Evolutionary conservation across 2,888 invertebrate genomes (phyloP), one percentile per base, ranked within the genome.

Genomic region (Ramazzottius varieornatus): DNA sequence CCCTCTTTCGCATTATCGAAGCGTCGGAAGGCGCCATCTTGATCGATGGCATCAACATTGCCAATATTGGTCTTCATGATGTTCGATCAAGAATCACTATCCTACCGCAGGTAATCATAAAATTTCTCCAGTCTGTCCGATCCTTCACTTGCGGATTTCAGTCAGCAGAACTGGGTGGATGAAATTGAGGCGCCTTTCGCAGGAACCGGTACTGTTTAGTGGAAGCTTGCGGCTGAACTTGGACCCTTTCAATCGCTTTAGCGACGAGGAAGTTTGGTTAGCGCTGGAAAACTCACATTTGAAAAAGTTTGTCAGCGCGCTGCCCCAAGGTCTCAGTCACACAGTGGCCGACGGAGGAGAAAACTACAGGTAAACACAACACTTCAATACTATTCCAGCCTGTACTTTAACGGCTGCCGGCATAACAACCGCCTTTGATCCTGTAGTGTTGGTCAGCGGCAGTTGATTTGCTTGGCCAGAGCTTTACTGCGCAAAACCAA

Each of bases 191-290:
- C 13, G 13, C 20, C 29, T 24, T 29, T 4, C 24, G 4, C 24
- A 94, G 80, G 94, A 94, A 79, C 93, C 93, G 0, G 88, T 93
- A 63, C 80, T 94, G 67, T 94, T 94, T 79, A 89, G 90, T 32
- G 93, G 93, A 64, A 84, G 85, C 2, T 79, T 94, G 70, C 82
- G 93, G 65, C 82, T 87, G 78, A 94, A 94, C 79, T 81, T 94
- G 68, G 94, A 94, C 80, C 94, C 94, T 1, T 89, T 92, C 77
- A 80, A 82, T 70, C 75, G 76, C 1, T 82, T 86, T 76, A 77
- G 81, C 1, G 94, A 94, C 72, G 84, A 83, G 0, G 85, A 88
- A 66, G 77, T 96, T 64, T 94, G 93, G 93, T 81, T 81, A 65
- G 84, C 89, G 32, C 77, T 94, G 46, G 88, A 90, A 71, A 83